Evolutionary conservation across 2,113 vertebrate species (phyloP), one percentile per base, ranked within the genome.

Genomic region (Grallaria varia): DNA sequence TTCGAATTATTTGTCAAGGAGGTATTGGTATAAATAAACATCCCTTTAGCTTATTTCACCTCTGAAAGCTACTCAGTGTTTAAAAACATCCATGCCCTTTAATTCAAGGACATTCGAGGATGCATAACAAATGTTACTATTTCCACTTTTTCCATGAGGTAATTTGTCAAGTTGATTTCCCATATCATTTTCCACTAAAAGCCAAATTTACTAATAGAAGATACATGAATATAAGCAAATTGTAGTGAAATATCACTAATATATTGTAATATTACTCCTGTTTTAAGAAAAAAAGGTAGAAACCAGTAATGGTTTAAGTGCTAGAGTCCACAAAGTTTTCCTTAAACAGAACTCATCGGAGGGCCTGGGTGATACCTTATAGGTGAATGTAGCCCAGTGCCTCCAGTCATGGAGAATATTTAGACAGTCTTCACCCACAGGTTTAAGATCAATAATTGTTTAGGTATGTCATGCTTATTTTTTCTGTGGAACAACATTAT

Each of bases 41-140:
- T 60, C 56, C 64, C 49, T 86, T 78, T 77, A 64, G 53, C 52
- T 87, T 91, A 64, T 78, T 87, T 88, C 47, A 33, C 59, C 80
- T 93, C 69, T 67, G 80, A 72, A 90, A 91, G 58, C 64, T 84
- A 58, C 35, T 85, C 84, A 49, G 45, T 96, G 69, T 92, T 94
- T 76, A 77, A 83, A 96, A 82, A 45, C 55, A 93, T 55, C 62
- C 66, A 14, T 87, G 79, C 62, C 76, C 56, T 95, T 95, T 90
- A 85, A 86, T 71, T 95, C 60, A 93, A 93, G 91, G 80, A 77
- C 89, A 67, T 89, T 73, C 55, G 62, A 50, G 42, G 84, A 69
- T 94, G 68, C 58, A 84, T 74, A 91, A 91, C 66, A 72, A 88
- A 93, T 86, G n/a, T 90, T 72, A 91, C 42, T 78, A 28, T 68